phyloP scores from a whole-genome alignment of 2,113 vertebrate genomes.

The Ammodytes marinus region DNA sequence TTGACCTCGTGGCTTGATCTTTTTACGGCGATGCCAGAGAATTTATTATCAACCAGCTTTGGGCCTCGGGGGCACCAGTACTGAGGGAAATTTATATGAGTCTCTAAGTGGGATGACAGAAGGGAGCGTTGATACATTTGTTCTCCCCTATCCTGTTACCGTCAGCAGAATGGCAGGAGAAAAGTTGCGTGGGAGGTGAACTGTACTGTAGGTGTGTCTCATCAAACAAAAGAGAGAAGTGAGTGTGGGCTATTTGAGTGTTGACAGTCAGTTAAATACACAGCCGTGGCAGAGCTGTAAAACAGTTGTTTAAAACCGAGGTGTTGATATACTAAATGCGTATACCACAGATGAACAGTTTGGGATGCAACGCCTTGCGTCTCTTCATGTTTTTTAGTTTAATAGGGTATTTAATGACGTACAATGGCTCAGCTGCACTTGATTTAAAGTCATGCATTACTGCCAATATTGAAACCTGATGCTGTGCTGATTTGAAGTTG shows the following conservation, averaged over 20 bases:
- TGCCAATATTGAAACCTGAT: neutral
- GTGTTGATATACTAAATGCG: slow-evolving; percentile 18
- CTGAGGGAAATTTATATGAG: slow-evolving; percentile 56
- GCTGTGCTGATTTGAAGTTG: neutral
- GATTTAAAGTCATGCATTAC: neutral
- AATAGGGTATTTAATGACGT: slow-evolving; percentile 6
- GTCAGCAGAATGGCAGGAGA: slow-evolving; percentile 39
- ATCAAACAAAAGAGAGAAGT: neutral
- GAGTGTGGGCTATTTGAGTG: slow-evolving; percentile 21
- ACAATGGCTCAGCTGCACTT: neutral
- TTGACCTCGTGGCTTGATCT: slow-evolving; percentile 70
- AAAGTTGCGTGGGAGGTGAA: slow-evolving; percentile 7
- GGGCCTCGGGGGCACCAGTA: slow-evolving; percentile 46
- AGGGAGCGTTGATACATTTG: slow-evolving; percentile 38
- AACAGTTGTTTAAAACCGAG: neutral
- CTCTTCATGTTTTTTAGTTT: slow-evolving; percentile 3
- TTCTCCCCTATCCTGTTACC: slow-evolving; percentile 40
- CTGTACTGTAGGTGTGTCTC: slow-evolving; percentile 26
- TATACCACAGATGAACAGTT: slow-evolving; percentile 13
- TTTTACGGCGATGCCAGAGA: slow-evolving; percentile 67
- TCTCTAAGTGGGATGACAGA: slow-evolving; percentile 45
- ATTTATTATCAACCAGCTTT: slow-evolving; percentile 64
- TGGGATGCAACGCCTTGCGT: neutral
- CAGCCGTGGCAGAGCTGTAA: neutral
- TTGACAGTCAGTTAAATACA: slow-evolving; percentile 14